Base-by-base conservation (phyloP, 2,113 vertebrate genomes). In the Mobula hypostoma region DNA sequence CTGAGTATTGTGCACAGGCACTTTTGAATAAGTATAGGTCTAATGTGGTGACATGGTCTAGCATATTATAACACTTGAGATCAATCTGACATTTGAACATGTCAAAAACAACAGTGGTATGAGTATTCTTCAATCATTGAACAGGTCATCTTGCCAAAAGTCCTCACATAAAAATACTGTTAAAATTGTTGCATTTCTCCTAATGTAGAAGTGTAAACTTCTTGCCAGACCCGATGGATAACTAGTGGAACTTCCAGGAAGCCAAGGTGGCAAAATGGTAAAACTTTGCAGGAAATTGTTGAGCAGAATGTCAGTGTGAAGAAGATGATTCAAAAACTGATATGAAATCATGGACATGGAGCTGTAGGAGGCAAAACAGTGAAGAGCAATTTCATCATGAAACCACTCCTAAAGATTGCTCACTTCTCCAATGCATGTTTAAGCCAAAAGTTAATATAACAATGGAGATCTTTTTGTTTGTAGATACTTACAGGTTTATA, bases 401-500 rank as follows among this genome's bases (percentile, higher is more conserved):
- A 7, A 63, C 17, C 85, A 61, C 68, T 66, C 6, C n/a, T 66
- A 7, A 32, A 90, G 7, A 90, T 32, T 66, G 63, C 29, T 68
- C n/a, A 17, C 61, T 61, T 66, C 29, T 90, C 12, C 90, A 94
- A 94, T 94, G 94, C 92, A 63, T 76, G 66, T 56, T 95, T 63
- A 88, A 77, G 92, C 88, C 48, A 70, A 8, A 24, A 63, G 78
- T n/a, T n/a, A 61, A 61, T 94, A 2, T 9, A 61, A 66, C 36
- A 36, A 36, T 21, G 83, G 68, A 93, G 21, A 92, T 92, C 36
- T 17, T 48, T 15, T 61, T 48, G 3, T 48, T 24, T 48, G 5
- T 27, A 80, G 0, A 78, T 83, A 94, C 98, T 99, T 98, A 99
- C 99, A 90, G 99, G 99, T 96, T 97, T 98, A 95, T 99, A 99